These are phyloP conservation scores for Oreochromis grahami DNA, from an alignment of 2,797 vertebrate species.

Conservation along the genomic window DNA sequence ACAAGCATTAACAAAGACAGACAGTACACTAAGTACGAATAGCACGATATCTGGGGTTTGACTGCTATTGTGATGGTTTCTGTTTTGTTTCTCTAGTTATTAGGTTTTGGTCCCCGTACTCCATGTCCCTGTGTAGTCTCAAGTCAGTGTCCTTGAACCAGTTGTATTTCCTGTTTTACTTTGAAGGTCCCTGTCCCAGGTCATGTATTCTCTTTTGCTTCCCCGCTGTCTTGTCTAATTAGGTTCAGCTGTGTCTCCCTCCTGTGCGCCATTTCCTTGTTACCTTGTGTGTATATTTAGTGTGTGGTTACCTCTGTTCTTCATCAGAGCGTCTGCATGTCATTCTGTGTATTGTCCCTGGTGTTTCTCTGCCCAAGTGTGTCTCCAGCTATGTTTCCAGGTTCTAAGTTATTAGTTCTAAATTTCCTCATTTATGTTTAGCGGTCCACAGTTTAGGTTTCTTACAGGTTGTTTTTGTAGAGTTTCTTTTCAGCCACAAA, in stretches of 20 bases:
- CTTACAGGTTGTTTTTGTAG: background rate
- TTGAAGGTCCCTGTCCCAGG: background rate
- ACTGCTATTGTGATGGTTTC: background rate
- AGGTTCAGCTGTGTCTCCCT: background rate
- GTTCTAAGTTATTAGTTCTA: background rate
- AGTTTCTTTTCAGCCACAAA: no score
- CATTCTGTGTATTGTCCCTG: background rate
- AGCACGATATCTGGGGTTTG: background rate
- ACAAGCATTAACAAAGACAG: no score
- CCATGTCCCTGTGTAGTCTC: background rate
- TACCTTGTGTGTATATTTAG: background rate
- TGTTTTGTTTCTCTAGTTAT: background rate
- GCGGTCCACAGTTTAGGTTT: background rate
- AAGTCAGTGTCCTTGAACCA: background rate
- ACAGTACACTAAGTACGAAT: no score
- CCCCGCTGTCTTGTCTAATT: background rate
- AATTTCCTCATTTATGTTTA: background rate
- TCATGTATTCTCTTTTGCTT: background rate
- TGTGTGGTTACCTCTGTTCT: background rate
- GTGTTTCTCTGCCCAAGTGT: background rate
- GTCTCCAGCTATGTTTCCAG: background rate
- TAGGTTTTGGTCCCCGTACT: background rate
- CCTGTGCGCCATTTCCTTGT: background rate
- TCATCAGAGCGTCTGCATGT: background rate
- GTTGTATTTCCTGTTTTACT: background rate